Conservation (phyloP, 2,888 invertebrate species). For the Cremastinae sp. region DNA sequence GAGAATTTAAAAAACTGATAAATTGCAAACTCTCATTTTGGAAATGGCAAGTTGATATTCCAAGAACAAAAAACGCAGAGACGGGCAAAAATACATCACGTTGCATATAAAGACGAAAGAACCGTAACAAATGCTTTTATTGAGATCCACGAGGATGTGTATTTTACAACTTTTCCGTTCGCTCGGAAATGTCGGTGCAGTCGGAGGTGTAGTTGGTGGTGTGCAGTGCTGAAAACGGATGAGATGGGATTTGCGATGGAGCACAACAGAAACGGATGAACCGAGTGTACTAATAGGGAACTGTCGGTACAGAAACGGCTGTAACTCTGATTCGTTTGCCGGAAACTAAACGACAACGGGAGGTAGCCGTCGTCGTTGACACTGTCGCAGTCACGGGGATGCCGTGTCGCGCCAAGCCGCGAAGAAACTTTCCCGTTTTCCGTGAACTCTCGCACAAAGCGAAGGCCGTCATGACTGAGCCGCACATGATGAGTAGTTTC, state of each 20-base stretch:
- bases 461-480: background rate
- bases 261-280: constrained; percentile 13
- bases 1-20: background rate
- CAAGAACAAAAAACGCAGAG: no score
- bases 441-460: constrained; percentile 28
- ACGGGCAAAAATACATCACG: no score
- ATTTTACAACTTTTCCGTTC: background rate
- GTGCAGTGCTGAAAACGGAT: constrained; percentile 9
- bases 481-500: constrained; percentile 16
- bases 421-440: constrained; percentile 25
- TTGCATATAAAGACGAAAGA: no score
- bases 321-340: constrained; percentile 20
- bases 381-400: background rate
- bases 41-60: background rate
- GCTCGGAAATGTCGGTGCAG: background rate
- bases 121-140: no score
- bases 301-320: constrained; percentile 12
- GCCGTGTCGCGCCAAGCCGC: background rate
- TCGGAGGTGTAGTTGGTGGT: background rate
- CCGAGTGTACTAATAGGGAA: constrained; percentile 25
- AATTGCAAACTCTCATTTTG: background rate
- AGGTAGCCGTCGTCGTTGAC: background rate
- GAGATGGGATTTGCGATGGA: background rate
- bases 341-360: constrained; percentile 19
- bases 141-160: no score